A percentile compares a stretch with the other conserved stretches of the same genome.
These are phyloP conservation scores for Tadarida brasiliensis DNA, from an alignment of 2,797 vertebrate genomes.

Conservation along the genomic window DNA sequence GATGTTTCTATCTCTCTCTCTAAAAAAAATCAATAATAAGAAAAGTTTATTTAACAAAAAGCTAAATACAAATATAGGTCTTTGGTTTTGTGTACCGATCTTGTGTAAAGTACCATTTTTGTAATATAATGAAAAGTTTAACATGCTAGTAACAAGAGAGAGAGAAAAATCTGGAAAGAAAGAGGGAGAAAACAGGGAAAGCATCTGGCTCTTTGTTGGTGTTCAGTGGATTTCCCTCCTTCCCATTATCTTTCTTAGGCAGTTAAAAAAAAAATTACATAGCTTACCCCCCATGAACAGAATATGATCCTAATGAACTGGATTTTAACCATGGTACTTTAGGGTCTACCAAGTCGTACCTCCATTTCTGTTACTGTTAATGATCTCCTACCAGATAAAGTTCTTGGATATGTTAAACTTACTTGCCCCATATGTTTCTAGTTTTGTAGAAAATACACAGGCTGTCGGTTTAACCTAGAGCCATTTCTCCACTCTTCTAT, in stretches of 20 bases:
- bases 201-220: background rate
- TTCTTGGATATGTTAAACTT: background rate
- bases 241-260: background rate
- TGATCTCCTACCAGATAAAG: background rate
- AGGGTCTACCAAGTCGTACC: background rate
- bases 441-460: background rate
- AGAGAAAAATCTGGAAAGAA: background rate
- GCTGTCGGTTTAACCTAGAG: background rate
- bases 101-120: background rate
- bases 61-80: background rate
- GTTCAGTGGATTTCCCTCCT: background rate
- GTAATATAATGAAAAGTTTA: conserved; percentile 23
- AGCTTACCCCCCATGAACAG: background rate
- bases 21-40: no score
- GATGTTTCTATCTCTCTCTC: no score
- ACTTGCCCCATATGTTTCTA: background rate
- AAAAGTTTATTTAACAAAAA: no score
- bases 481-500: background rate
- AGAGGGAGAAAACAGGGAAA: background rate
- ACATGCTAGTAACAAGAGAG: background rate
- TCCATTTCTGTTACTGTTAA: background rate
- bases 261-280: background rate
- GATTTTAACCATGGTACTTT: background rate
- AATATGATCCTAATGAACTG: background rate
- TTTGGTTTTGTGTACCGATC: background rate